phyloP scores from a whole-genome alignment of 2,113 vertebrate species.

The Neotragus pygmaeus region DNA sequence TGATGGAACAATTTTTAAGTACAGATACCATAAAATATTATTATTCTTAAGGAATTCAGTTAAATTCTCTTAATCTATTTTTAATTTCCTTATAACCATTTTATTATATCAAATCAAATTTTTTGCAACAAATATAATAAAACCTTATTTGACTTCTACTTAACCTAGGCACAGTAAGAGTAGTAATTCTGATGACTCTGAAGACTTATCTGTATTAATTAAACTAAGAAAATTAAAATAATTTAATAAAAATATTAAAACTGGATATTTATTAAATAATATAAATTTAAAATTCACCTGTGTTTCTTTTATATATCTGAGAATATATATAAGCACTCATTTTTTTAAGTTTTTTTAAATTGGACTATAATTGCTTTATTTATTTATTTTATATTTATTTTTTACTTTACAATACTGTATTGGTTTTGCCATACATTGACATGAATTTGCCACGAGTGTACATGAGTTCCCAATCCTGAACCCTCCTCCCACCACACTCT shows the following conservation, averaged over 20 bases:
- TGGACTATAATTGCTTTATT: neutral
- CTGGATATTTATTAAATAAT: neutral
- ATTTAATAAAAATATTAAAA: neutral
- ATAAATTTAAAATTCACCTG: neutral
- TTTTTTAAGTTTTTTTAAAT: neutral
- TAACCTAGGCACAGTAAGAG: neutral
- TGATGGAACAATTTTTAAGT: neutral
- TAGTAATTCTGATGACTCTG: neutral
- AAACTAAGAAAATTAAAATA: neutral
- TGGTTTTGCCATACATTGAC: no score
- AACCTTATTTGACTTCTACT: neutral
- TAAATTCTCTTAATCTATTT: neutral
- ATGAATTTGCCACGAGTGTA: no score
- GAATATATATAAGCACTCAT: no score
- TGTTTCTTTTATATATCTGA: neutral
- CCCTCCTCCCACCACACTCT: no score
- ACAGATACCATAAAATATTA: neutral
- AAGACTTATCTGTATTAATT: neutral
- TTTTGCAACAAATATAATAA: neutral
- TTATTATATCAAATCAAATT: neutral
- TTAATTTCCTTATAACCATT: neutral
- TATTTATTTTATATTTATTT: no score
- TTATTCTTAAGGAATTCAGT: neutral
- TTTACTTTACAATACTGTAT: no score
- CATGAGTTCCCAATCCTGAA: no score